Base-by-base conservation (phyloP, 2,113 vertebrate species). In the Pithys albifrons region DNA sequence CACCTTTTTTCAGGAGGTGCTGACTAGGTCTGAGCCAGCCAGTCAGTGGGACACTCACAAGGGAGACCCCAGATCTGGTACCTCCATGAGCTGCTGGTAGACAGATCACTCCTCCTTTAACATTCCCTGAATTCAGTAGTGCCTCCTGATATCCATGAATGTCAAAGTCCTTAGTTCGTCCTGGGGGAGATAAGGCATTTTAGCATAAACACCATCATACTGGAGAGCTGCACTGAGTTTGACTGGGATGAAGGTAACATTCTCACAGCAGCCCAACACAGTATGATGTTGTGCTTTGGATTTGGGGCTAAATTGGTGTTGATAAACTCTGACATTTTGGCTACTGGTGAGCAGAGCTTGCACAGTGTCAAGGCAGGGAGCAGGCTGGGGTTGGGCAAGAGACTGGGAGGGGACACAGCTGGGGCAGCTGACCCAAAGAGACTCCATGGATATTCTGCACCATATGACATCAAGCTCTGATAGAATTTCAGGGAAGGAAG, bases 321-420 rank as follows among this genome's bases (percentile, higher is more conserved):
- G 59, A 10, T 14, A 61, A 54, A 58, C 37, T 33, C 0, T 0
- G 3, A 9, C 17, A 8, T 11, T 70, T 23, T 22, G 46, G 46
- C 14, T 80, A 0, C 4, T 7, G n/a, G 25, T 52, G 41, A 88
- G 29, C 27, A 72, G 66, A 19, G 39, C 28, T 67, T 51, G 67
- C 57, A n/a, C 48, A 59, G 19, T 5, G 1, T 1, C 37, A 48
- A 52, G 12, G 51, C 29, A 64, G 61, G 23, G 69, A 81, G 28
- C 10, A 81, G 29, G 27, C 49, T 77, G 29, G 39, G 46, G 6
- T 12, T 54, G 35, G 3, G n/a, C 29, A 72, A 70, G 67, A 61
- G 22, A 3, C 3, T 31, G 24, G 27, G 35, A 73, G 58, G 8
- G 22, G 59, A 49, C 41, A 52, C 24, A 49, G 33, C 12, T 1